Conservation (phyloP, 2,888 invertebrate species). For the Anodontia alba region DNA sequence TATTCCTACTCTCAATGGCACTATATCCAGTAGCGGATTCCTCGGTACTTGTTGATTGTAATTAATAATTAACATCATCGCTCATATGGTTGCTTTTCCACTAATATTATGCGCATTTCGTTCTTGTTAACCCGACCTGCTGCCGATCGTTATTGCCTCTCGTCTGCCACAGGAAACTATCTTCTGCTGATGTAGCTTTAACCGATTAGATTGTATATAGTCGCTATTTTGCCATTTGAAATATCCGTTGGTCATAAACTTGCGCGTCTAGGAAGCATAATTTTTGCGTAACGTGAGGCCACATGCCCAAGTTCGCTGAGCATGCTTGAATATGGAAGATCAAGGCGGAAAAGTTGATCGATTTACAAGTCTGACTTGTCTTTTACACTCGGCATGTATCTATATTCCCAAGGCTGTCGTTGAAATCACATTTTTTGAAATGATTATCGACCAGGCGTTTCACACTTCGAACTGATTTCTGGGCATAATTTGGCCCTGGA, state of each 20-base stretch:
- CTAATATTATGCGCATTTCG: neutral
- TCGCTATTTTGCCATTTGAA: constrained; percentile 5
- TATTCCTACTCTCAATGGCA: neutral
- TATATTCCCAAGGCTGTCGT: neutral
- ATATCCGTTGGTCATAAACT: neutral
- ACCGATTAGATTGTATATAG: constrained; percentile 6
- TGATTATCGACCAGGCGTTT: constrained; percentile 5
- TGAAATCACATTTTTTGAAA: neutral
- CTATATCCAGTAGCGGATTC: constrained; percentile 14
- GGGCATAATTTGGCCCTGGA: neutral
- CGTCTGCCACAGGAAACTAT: neutral
- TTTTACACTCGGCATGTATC: constrained; percentile 6
- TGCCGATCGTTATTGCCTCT: neutral
- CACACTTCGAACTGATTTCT: neutral
- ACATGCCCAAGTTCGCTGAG: neutral
- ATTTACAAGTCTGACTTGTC: constrained; percentile 1
- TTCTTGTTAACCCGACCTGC: neutral
- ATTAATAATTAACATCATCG: constrained; percentile 62
- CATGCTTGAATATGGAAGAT: neutral
- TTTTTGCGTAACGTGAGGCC: neutral
- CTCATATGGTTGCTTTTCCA: neutral
- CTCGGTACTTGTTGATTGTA: constrained; percentile 52
- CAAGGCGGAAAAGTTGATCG: neutral
- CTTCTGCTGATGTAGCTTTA: neutral
- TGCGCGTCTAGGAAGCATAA: neutral